Evolutionary conservation across 2,888 invertebrate genomes (phyloP).

Genomic region (Dolichomitus sp.): DNA sequence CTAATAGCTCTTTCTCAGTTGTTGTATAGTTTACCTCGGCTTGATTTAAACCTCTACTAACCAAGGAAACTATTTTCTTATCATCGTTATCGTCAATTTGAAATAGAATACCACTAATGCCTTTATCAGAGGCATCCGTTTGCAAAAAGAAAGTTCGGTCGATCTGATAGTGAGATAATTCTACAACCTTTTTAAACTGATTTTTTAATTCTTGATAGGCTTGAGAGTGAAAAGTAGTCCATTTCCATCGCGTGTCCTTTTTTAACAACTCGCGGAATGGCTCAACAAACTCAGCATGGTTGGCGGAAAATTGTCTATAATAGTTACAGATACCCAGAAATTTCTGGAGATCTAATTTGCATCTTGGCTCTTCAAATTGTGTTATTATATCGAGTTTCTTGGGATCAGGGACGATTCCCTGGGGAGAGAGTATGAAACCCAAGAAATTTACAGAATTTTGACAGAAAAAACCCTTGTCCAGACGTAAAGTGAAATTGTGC

Average conservation of each 20-base stretch:
- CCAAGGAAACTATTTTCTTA: conserved; percentile 67
- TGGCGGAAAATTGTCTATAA: conserved; percentile 27
- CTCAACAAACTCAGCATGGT: conserved; percentile 48
- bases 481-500: conserved; percentile 69
- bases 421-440: conserved; percentile 47
- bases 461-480: conserved; percentile 34
- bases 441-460: conserved; percentile 64
- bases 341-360: conserved; percentile 69
- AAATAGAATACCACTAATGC: conserved; percentile 68
- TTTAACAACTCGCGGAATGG: conserved; percentile 60
- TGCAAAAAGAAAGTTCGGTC: conserved; percentile 54
- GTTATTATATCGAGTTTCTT: conserved; percentile 67
- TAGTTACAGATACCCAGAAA: conserved; percentile 61
- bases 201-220: conserved; percentile 60
- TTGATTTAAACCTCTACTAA: conserved; percentile 65
- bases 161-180: conserved; percentile 38
- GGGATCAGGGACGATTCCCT: conserved; percentile 49
- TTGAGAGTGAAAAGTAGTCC: conserved; percentile 42
- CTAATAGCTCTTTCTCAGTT: conserved; percentile 58
- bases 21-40: conserved; percentile 14
- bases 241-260: conserved; percentile 52
- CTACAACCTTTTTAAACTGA: conserved; percentile 53
- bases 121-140: conserved; percentile 63
- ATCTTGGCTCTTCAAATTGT: conserved; percentile 70
- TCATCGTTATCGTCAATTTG: conserved; percentile 44